A percentile compares a stretch with the other conserved stretches of the same genome.
These are phyloP conservation scores for Bubo scandiacus DNA, from an alignment of 2,113 vertebrate genomes.

Conservation along the genomic window DNA sequence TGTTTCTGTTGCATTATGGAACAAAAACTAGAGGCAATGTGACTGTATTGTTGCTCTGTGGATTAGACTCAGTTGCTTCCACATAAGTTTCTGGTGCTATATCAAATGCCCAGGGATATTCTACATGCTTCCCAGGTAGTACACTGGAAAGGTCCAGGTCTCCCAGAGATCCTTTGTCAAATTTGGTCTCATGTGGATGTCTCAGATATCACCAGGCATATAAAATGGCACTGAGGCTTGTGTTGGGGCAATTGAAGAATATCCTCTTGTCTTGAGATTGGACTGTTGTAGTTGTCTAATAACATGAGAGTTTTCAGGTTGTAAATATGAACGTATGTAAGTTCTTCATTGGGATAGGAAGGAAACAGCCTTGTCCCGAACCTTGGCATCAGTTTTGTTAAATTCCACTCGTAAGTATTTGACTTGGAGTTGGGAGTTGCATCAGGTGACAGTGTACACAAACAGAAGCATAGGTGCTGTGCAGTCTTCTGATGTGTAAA, in stretches of 20 bases:
- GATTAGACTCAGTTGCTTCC: background rate
- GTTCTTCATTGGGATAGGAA: background rate
- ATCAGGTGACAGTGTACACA: background rate
- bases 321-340: background rate
- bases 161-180: background rate
- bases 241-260: background rate
- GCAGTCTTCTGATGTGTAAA: background rate
- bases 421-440: background rate
- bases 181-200: background rate
- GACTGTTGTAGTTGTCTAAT: background rate
- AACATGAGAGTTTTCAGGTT: background rate
- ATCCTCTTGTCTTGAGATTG: background rate
- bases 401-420: background rate
- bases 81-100: background rate
- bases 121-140: background rate
- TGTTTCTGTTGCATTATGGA: background rate
- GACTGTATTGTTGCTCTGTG: background rate
- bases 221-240: background rate
- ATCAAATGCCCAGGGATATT: background rate
- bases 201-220: rapidly evolving
- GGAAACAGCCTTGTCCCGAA: background rate
- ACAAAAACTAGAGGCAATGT: background rate
- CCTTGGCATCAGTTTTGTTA: background rate
- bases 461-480: background rate
- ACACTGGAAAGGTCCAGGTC: background rate